Evolutionary conservation across 64 coral and sea anemone genomes (phyloP), one percentile per base, ranked within the genome.

Genomic region (Porites australiensis): DNA sequence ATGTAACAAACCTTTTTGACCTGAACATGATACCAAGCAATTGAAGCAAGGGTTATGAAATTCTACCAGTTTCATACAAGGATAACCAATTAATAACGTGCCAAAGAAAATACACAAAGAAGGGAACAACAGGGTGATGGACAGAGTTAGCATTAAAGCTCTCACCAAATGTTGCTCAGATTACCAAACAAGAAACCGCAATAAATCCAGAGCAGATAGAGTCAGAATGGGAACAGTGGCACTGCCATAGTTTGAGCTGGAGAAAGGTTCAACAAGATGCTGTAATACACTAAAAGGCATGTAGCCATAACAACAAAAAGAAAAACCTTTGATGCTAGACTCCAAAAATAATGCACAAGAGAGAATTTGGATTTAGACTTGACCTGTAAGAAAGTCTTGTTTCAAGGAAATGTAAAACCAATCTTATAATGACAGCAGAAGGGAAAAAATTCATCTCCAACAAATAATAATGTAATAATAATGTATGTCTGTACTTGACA

Each of bases 371-470:
- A 52, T 37, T 1, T 37, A 37, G 27, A 37, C 27, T 37, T 37
- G 27, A 37, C 1, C 27, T 37, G 27, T 1, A 37, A 37, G 27
- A 0, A 37, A 37, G 0, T 37, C 27, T 37, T 37, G 1, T 37
- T 37, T 37, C 27, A 37, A 37, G 27, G 27, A 37, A 37, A 37
- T 37, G 27, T 37, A 37, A 37, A 37, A 37, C 27, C 1, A 37
- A 70, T 58, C 14, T 79, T n/a, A 79, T 11, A 79, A 37, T 58
- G 37, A 79, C 27, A 23, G 58, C 77, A 58, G 50, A 50, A 79
- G 53, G 77, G 27, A 79, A 58, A 11, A 79, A 0, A 10, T 20
- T 19, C 2, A 13, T 79, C 52, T 79, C 18, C 50, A 79, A 12
- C 27, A 58, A 22, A 58, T 37, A 79, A n/a, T 79, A 27, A n/a